Base-by-base conservation (phyloP, 2,797 vertebrate genomes). In the Coendou prehensilis region DNA sequence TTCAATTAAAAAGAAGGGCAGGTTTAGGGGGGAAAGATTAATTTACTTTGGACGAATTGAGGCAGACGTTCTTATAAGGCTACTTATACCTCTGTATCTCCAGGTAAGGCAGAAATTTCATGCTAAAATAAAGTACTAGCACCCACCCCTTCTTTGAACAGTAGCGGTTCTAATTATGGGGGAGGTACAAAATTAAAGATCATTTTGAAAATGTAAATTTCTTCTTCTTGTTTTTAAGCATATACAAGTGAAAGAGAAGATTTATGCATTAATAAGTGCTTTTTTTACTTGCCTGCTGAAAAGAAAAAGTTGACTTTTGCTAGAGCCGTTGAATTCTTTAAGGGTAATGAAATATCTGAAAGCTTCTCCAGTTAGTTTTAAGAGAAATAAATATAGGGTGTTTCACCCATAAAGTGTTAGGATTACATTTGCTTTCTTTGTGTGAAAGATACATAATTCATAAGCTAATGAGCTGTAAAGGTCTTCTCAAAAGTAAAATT, bases 401-500 rank as follows among this genome's bases (percentile, higher is more conserved):
- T 45, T 23, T 96, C 52, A 92, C 1, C 85, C 91, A 54, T 57
- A 73, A 83, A 96, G 89, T 96, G 8, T 91, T 95, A 92, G 78
- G 37, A 64, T 96, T 96, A 76, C 54, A 67, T 80, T 95, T 96
- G n/a, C 93, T 89, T 71, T 97, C 97, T 96, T 83, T 96, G 15
- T 81, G 87, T 57, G 86, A 61, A 86, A 97, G 84, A 89, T 67
- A 20, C 47, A 86, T 80, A 98, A 98, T 96, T 97, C 87, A 96
- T 80, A 97, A 97, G 81, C 64, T 97, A 97, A 87, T 61, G 84
- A 97, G 84, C 97, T 98, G 89, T 97, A 95, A 97, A 97, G 83
- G 71, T 76, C 71, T 96, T 85, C 61, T 96, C 87, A 97, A 56
- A 96, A 97, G 91, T 97, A 97, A 96, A 97, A 96, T 95, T 97